Percentiles rank a stretch among this genome's conserved stretches.
Evolutionary conservation across 2,797 vertebrate genomes (phyloP).

Genomic region (Squalus acanthias): DNA sequence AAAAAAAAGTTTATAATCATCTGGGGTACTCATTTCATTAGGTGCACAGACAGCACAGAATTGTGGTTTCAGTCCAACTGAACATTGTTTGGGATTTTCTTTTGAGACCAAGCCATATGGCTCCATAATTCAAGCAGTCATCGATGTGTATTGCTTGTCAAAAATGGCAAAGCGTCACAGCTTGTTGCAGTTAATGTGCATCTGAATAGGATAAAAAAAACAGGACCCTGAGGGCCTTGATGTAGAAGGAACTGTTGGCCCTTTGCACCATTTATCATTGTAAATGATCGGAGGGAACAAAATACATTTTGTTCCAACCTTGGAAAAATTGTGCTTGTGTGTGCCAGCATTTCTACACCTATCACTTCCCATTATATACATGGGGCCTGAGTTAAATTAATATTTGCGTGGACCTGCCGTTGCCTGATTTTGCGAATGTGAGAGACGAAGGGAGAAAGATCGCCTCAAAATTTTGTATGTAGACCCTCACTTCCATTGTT

Average conservation of each 20-base stretch:
- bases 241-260: background rate
- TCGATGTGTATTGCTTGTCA: background rate
- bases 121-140: background rate
- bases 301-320: background rate
- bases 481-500: background rate
- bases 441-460: background rate
- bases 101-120: background rate
- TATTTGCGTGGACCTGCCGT: background rate
- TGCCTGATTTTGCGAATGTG: background rate
- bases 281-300: background rate
- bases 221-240: background rate
- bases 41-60: background rate
- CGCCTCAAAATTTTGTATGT: background rate
- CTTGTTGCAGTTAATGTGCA: background rate
- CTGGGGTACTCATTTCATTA: background rate
- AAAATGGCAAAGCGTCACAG: background rate
- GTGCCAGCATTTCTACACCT: background rate
- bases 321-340: background rate
- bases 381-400: too few relatives aligned
- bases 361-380: background rate
- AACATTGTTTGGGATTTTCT: background rate
- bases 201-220: background rate
- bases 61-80: background rate
- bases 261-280: background rate
- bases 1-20: background rate